Conservation (phyloP, 2,888 invertebrate species). For the Eilema caniola region DNA sequence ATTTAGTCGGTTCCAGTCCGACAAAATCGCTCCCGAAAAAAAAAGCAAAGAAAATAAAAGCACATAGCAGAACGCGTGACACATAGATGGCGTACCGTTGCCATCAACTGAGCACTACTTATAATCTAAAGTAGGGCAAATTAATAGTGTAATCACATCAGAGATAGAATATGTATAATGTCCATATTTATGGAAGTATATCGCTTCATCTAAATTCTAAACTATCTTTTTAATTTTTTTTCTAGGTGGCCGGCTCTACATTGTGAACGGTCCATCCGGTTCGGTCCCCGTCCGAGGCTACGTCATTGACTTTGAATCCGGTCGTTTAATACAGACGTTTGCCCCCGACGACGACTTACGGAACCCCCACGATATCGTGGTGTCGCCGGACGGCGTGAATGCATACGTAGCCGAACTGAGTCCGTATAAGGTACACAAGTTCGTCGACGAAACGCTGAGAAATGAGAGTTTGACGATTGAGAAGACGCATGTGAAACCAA, state of each 20-base stretch:
- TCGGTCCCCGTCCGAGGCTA: conserved; percentile 89
- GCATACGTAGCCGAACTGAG: conserved; percentile 93
- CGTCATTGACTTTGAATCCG: conserved; percentile 88
- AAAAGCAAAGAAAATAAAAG: too few relatives aligned
- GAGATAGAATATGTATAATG: too few relatives aligned
- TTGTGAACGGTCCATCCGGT: conserved; percentile 91
- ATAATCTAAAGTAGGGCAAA: too few relatives aligned
- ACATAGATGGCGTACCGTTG: too few relatives aligned
- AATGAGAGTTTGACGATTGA: conserved; percentile 50
- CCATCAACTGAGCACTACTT: too few relatives aligned
- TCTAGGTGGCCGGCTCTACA: conserved; percentile 90
- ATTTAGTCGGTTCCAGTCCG: too few relatives aligned
- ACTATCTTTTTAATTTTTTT: conserved; percentile 11
- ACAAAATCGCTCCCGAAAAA: too few relatives aligned
- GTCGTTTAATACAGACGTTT: conserved; percentile 88
- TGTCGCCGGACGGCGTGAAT: conserved; percentile 88
- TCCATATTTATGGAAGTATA: too few relatives aligned
- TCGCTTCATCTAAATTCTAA: too few relatives aligned
- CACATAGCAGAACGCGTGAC: too few relatives aligned
- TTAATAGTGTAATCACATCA: too few relatives aligned
- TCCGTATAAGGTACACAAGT: conserved; percentile 88
- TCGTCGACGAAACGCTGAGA: conserved; percentile 59
- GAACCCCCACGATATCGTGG: conserved; percentile 94
- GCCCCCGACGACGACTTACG: conserved; percentile 85
- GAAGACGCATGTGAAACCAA: conserved; percentile 71